Evolutionary conservation across 1,140 invertebrate species (phyloP), one percentile per base, ranked within the genome.

Genomic region (Apis mellifera): DNA sequence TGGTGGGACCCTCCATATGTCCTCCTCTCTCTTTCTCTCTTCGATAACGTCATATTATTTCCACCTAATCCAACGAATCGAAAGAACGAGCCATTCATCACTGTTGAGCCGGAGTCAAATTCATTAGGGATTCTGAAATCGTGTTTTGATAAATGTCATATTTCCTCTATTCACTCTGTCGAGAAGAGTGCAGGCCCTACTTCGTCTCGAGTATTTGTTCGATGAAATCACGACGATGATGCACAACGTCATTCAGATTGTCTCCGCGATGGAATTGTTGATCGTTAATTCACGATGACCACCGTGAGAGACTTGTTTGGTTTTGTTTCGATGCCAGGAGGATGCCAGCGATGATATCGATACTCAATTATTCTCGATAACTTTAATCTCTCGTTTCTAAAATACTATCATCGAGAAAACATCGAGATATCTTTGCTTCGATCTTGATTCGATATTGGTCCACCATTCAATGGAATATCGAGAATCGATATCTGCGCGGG

Each of bases 61-160:
- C 82, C 85, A 74, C 70, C 81, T 86, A 80, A 84, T 86, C 82
- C 66, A 74, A 68, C 65, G 85, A 84, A 87, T 84, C 85, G 85
- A 88, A 84, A 74, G 83, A 68, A 74, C 75, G 68, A 86, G 26
- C 86, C 86, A 88, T 88, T 83, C 70, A 88, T 88, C 86, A 87
- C 72, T 68, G 84, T 86, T 76, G 50, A 60, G 62, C 32, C 69
- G 26, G 50, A 60, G 19, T n/a, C n/a, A 48, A 66, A 72, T 81
- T 88, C 85, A 80, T 88, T 88, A 88, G 80, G 84, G 76, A 86
- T 78, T 21, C 26, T 64, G 73, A 83, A 87, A 88, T 86, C 86
- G 79, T 65, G 78, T 81, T 74, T 87, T 87, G 86, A 88, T 88
- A 88, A 88, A 88, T 88, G 86, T 84, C 85, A 72, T 52, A 50